Conservation (phyloP, 2,113 vertebrate species). For the Tragulus kanchil region DNA sequence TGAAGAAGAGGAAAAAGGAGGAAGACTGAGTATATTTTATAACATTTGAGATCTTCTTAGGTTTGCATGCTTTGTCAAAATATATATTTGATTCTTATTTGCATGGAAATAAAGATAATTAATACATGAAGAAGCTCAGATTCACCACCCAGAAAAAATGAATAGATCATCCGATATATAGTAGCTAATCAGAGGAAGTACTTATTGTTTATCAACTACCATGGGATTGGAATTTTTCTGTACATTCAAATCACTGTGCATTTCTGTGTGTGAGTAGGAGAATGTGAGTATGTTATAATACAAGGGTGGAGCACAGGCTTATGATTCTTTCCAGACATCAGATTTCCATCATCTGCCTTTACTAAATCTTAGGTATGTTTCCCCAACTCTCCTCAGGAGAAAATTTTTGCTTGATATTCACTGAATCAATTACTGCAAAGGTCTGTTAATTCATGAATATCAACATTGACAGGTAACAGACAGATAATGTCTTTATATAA, state of each 20-base stretch:
- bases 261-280: no score
- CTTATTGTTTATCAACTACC: background rate
- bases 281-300: background rate
- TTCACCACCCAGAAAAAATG: background rate
- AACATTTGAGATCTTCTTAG: background rate
- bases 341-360: background rate
- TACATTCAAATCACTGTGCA: background rate
- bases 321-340: background rate
- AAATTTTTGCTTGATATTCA: background rate
- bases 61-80: background rate
- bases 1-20: background rate
- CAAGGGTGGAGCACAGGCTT: accelerated
- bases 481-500: background rate
- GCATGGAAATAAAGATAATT: no score
- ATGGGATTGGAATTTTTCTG: background rate
- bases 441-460: background rate
- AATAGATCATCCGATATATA: background rate
- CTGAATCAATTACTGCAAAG: background rate
- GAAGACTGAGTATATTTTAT: background rate
- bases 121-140: background rate
- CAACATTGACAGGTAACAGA: background rate
- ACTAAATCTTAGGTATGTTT: background rate
- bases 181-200: no score
- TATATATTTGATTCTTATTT: background rate
- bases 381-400: background rate